Base-by-base conservation (phyloP, 2,797 vertebrate genomes). In the Crax fasciolata region DNA sequence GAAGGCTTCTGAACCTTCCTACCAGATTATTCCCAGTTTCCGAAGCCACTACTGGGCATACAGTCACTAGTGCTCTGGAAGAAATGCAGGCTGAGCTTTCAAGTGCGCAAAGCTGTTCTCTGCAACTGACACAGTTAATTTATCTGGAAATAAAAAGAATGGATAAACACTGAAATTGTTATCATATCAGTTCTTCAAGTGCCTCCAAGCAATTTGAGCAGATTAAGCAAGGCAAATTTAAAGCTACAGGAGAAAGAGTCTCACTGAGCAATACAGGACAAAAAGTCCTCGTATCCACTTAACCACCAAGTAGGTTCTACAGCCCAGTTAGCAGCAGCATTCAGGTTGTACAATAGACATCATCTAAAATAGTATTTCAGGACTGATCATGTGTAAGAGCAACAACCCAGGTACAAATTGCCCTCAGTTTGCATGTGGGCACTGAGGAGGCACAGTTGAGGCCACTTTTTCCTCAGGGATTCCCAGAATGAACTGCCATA, bases 11-110 rank as follows among this genome's bases (percentile, higher is more conserved):
- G 55, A 95, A 70, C 41, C 66, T 41, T 91, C 62, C 55, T 76
- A 44, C 51, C 58, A 79, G 16, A 9, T 82, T 59, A 77, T 41
- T 84, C 70, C 35, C 21, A 24, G 27, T 41, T 70, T 28, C 63
- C 67, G 68, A 49, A 73, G 54, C 30, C 66, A 76, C 13, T 82
- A 46, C 2, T 6, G 27, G 13, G 25, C 27, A 48, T 6, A 72
- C 11, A 51, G 85, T 73, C 43, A 75, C 41, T 48, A 65, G 55
- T 0, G 7, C 70, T 73, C 61, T 84, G 48, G 30, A 83, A 83
- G 65, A 92, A 83, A 84, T 23, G 55, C 63, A 88, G 63, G 77
- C 55, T 81, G 77, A 96, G 71, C 73, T 88, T 73, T 59, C 48
- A 66, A 84, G 27, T 8, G 38, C 41, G 61, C 35, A 3, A 71